A percentile compares a stretch with the other conserved stretches of the same genome.
These are phyloP conservation scores for Empidonax traillii DNA, from an alignment of 2,113 vertebrate species.

Conservation along the genomic window DNA sequence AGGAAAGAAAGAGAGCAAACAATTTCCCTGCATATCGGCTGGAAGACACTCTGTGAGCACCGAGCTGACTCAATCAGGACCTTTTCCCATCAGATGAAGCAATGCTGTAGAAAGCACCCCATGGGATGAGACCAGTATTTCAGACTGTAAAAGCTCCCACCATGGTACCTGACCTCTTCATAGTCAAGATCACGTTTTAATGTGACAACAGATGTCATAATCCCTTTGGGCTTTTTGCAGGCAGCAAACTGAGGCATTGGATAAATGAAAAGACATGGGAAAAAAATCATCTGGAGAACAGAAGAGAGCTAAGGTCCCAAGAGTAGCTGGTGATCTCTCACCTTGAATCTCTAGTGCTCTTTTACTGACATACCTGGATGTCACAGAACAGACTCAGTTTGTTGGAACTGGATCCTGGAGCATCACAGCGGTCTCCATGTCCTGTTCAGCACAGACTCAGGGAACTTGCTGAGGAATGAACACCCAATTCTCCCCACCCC, in stretches of 20 bases:
- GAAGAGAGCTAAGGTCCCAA: not conserved
- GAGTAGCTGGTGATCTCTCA: constrained; percentile 11
- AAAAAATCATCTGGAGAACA: constrained; percentile 26
- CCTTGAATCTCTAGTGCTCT: constrained; percentile 14
- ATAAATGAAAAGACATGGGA: constrained; percentile 40
- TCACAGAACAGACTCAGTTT: not conserved
- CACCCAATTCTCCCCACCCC: not conserved
- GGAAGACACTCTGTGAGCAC: not conserved
- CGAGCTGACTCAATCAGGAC: not conserved
- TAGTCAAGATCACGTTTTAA: not conserved
- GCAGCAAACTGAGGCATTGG: constrained; percentile 50
- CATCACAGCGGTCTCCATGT: not conserved
- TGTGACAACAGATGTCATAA: constrained; percentile 51
- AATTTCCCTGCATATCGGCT: not conserved
- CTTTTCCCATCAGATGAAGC: not conserved
- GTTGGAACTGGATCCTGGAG: not conserved
- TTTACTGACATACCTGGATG: not conserved
- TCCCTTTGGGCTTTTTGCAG: constrained; percentile 56
- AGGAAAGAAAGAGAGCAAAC: constrained; percentile 3
- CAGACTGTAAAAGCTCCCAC: not conserved
- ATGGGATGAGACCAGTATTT: not conserved
- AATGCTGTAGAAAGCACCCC: not conserved
- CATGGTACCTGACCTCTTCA: constrained; percentile 39
- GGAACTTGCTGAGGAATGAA: not conserved
- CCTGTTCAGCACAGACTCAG: not conserved